Evolutionary conservation across 2,797 vertebrate genomes (phyloP), one percentile per base, ranked within the genome.

Genomic region (Macropodus opercularis): DNA sequence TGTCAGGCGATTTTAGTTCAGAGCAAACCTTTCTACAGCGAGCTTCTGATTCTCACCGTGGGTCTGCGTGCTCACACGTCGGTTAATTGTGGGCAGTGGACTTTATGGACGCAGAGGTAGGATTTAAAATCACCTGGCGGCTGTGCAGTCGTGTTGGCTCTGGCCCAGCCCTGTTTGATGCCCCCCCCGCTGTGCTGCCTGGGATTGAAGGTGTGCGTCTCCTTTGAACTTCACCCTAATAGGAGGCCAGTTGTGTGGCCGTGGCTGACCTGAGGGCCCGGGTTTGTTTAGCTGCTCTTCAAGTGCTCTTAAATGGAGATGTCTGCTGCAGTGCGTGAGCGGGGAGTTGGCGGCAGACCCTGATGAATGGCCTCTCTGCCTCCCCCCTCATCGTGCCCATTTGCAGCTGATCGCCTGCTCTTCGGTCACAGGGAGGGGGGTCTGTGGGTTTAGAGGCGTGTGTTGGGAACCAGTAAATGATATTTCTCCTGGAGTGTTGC

Each of bases 371-470:
- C 64, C 62, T 52, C 42, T 64, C 68, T 42, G 50, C 23, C 55
- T 32, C 56, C 49, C 55, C 53, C 48, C 59, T 59, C 24, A 56
- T 43, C 66, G 60, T 35, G 40, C 67, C 79, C 81, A 84, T 81
- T 83, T 84, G 77, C 68, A 79, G 74, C 76, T 70, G 77, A 81
- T 88, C 86, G 88, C 88, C 88, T 89, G 88, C 83, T 85, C 62
- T 66, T 48, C 64, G 66, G 73, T 80, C 76, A 74, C 79, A 79
- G 74, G 77, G 81, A 79, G 83, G 85, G 74, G 77, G 75, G 76
- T 44, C 43, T 17, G 24, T 34, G 44, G n/a, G 38, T 18, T 23
- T 4, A 24, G 27, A 48, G 9, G 48, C 62, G 46, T 52, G 36
- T 63, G 40, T 38, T 19, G 7, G 5, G 14, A 17, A 26, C 32